Conservation (phyloP, 2,113 vertebrate species). For the Irena cyanogastra region DNA sequence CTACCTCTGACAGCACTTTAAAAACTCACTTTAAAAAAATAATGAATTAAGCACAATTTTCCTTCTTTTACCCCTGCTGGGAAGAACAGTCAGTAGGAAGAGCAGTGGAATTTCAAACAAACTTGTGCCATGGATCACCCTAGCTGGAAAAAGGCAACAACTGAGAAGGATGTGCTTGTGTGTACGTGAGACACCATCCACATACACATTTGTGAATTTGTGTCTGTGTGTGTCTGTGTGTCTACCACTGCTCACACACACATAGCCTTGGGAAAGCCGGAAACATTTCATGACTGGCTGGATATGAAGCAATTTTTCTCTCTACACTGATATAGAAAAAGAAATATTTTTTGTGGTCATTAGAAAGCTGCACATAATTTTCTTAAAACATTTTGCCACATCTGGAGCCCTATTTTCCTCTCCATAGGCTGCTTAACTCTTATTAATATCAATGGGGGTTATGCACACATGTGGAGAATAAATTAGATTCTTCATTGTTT, state of each 20-base stretch:
- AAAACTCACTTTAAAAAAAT: background rate
- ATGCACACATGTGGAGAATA: constrained; percentile 40
- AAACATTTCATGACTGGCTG: background rate
- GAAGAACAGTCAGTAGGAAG: background rate
- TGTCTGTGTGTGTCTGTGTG: no score
- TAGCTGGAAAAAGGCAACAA: background rate
- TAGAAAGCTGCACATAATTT: constrained; percentile 34
- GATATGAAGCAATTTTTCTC: background rate
- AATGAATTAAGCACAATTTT: background rate
- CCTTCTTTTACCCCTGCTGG: background rate
- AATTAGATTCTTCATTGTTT: constrained; percentile 36
- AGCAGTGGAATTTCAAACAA: background rate
- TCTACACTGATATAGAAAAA: background rate
- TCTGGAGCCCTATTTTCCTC: constrained; percentile 39
- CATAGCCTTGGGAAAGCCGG: background rate
- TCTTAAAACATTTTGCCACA: constrained; percentile 45
- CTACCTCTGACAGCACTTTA: background rate
- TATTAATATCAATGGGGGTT: constrained; percentile 49
- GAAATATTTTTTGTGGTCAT: constrained; percentile 11
- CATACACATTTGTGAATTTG: background rate
- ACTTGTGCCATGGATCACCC: background rate
- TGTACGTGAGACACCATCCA: background rate
- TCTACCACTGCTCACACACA: background rate
- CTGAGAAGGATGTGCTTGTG: background rate
- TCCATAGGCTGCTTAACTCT: constrained; percentile 52